These are phyloP conservation scores for Cosmopolites sordidus DNA, from an alignment of 2,888 invertebrate genomes.

Conservation along the genomic window DNA sequence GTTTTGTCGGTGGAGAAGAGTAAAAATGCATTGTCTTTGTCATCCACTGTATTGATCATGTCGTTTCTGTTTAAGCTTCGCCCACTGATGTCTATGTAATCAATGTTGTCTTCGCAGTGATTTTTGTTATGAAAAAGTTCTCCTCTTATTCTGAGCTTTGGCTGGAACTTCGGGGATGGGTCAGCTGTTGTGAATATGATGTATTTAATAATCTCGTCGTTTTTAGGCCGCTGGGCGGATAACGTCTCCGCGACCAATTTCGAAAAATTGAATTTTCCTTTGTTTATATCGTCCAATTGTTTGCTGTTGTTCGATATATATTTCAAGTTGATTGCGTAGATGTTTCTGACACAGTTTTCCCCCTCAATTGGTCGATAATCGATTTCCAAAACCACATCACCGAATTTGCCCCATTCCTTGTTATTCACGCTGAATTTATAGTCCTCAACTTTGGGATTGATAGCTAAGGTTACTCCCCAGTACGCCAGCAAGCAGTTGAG, in stretches of 20 bases:
- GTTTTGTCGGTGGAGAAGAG: slow-evolving; percentile 6
- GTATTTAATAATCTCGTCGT: background rate
- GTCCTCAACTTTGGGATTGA: slow-evolving; percentile 14
- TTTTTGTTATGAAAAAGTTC: background rate
- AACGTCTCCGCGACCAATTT: background rate
- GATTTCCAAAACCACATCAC: slow-evolving; percentile 30
- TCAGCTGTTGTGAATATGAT: background rate
- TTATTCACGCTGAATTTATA: slow-evolving; percentile 26
- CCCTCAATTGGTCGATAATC: background rate
- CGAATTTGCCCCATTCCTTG: slow-evolving; percentile 30
- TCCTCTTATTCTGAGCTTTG: background rate
- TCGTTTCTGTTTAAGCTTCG: background rate
- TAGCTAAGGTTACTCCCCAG: slow-evolving; percentile 29
- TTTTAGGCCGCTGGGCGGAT: background rate
- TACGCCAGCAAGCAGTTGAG: slow-evolving; percentile 25
- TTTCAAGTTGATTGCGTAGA: background rate
- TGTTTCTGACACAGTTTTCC: background rate
- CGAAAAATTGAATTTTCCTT: background rate
- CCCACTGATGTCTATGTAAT: background rate
- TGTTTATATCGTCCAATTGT: background rate
- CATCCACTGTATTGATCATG: background rate
- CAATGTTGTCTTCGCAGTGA: background rate
- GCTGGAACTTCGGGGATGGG: background rate
- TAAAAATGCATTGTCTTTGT: background rate
- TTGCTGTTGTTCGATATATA: background rate